Evolutionary conservation across 1,140 invertebrate genomes (phyloP), one percentile per base, ranked within the genome.

Genomic region (Aphidius gifuensis): DNA sequence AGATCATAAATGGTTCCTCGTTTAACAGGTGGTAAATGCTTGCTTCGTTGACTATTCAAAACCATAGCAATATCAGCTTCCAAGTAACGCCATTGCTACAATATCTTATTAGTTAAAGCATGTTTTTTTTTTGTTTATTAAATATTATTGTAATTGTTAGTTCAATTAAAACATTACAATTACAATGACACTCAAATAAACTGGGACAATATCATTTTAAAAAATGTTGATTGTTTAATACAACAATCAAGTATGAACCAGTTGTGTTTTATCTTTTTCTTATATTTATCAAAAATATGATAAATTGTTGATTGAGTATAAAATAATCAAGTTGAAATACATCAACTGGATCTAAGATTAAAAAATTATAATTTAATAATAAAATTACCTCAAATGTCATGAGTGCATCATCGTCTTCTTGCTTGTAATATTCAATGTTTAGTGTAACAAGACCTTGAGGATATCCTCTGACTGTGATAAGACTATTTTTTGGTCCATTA

Each of bases 21-120:
- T 84, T 90, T 91, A 77, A 93, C 85, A 62, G 90, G 85, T 75
- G 91, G 90, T 75, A 92, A 88, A 77, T 89, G 85, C 83, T 92
- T 92, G 77, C 88, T 87, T 74, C 89, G 85, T 74, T 85, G 83
- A 74, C 88, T 88, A 78, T 86, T 85, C 82, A 92, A 84, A 76
- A 85, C 85, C 77, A 86, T 83, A 73, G 83, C 83, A 78, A 92
- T 79, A 73, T 87, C 86, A 74, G 84, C 85, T 87, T 92, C 90
- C 85, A 93, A 84, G 67, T 80, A 77, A 69, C 82, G 80, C 72
- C 80, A 80, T 77, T 84, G 82, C 84, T 85, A 82, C 70, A 83
- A 83, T 75, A 62, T 79, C 73, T 71, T 79, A 64, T 73, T 62
- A 71, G 68, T 81, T 80, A 80, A 74, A 66, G 70, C 57, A 71